A percentile compares a stretch with the other conserved stretches of the same genome.
Evolutionary conservation across 2,888 invertebrate species (phyloP).

Genomic region (Odontocerum albicorne): DNA sequence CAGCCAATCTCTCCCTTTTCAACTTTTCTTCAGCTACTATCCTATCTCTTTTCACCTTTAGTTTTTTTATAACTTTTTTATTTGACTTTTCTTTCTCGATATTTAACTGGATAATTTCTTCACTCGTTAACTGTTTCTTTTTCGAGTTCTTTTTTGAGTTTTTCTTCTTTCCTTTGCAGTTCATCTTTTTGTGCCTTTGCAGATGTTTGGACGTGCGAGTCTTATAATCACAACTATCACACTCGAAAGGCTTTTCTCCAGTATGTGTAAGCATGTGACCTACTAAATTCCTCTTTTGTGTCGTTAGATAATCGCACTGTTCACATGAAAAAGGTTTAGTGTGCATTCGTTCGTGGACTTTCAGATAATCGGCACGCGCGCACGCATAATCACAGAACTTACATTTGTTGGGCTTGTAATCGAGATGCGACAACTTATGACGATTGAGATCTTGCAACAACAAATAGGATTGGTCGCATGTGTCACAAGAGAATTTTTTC

Average conservation of each 20-base stretch:
- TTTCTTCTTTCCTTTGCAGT: constrained; percentile 1
- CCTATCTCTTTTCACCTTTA: too few relatives aligned
- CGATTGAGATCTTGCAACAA: constrained; percentile 5
- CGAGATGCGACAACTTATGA: constrained; percentile 5
- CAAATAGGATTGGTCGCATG: neutral
- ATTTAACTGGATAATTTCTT: neutral
- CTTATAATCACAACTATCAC: constrained; percentile 14
- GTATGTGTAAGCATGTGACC: constrained; percentile 14
- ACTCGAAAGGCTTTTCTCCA: constrained; percentile 15
- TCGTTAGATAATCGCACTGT: constrained; percentile 10
- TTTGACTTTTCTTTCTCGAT: neutral
- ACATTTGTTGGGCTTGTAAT: constrained; percentile 3
- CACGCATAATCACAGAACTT: constrained; percentile 10
- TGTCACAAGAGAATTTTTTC: constrained; percentile 7
- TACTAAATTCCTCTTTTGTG: constrained; percentile 9
- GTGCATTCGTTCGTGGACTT: constrained; percentile 18
- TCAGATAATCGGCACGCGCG: constrained; percentile 10
- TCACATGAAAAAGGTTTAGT: constrained; percentile 12
- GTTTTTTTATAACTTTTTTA: neutral
- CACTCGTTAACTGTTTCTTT: neutral
- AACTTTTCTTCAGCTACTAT: too few relatives aligned
- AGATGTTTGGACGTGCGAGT: constrained; percentile 15
- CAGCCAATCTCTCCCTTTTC: too few relatives aligned
- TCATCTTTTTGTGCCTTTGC: constrained; percentile 5
- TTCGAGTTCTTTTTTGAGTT: too few relatives aligned